Conservation (phyloP, 2,888 invertebrate species). For the Tridacna gigas region DNA sequence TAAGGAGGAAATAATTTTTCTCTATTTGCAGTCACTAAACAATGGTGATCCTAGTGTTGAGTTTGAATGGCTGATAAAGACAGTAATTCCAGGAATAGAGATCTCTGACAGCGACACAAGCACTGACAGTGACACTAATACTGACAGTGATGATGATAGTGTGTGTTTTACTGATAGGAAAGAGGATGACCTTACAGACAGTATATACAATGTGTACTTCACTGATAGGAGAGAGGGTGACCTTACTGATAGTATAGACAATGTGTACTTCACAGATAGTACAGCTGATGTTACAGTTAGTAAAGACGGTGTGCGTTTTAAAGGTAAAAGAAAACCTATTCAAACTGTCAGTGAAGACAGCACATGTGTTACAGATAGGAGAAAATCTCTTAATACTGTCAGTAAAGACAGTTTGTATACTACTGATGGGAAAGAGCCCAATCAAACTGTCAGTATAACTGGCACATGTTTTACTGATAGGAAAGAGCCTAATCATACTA, state of each 20-base stretch:
- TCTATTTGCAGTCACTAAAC: too few relatives aligned
- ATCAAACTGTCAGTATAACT: too few relatives aligned
- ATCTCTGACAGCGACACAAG: too few relatives aligned
- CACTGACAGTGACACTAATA: neutral
- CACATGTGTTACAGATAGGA: neutral
- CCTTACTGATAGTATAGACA: slow-evolving; percentile 4
- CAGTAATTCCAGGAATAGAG: neutral
- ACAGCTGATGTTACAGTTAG: neutral
- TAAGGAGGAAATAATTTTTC: too few relatives aligned
- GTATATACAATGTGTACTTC: neutral
- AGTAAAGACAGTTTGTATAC: too few relatives aligned
- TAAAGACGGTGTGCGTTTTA: neutral
- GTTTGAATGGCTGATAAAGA: slow-evolving; percentile 22
- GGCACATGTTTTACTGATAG: too few relatives aligned
- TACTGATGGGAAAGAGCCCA: too few relatives aligned
- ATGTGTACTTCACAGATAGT: neutral
- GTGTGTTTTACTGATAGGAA: neutral
- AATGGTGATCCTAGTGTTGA: neutral
- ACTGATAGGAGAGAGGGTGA: neutral
- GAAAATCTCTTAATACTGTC: neutral
- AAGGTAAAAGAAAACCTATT: neutral
- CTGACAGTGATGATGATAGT: neutral
- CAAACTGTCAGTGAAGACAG: neutral
- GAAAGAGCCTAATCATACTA: too few relatives aligned
- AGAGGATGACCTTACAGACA: neutral